Evolutionary conservation across 2,888 invertebrate genomes (phyloP), one percentile per base, ranked within the genome.

Genomic region (Apamea crenata): DNA sequence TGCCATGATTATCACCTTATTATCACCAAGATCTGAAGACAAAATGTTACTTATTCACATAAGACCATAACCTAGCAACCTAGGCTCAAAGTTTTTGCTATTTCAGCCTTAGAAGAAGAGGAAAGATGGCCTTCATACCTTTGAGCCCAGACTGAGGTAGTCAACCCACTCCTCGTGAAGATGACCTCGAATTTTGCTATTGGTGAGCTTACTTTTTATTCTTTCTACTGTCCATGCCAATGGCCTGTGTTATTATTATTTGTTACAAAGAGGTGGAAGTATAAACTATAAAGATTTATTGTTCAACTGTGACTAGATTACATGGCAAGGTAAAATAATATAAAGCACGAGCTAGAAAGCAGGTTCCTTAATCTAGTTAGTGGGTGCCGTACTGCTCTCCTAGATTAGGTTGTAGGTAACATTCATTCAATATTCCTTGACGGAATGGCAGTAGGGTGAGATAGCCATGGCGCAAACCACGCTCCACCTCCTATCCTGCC

Each of bases 81-180:
- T 14, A 71, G 65, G 74, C 67, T 83, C 8, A 66, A 67, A 50
- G 44, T 83, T 36, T 67, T 74, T 74, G 80, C 63, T 25, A 83
- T 97, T 97, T 90, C 94, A 98, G 98, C 98, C 98, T 87, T 98
- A 98, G 98, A 99, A 98, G 98, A 98, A 98, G 97, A 81, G 98
- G 98, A 86, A 99, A 99, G 97, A 99, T 99, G 92, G 99, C 99
- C 89, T 99, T 99, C 91, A 98, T 99, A 76, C 99, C 99, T 88
- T 97, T 99, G 94, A 99, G 92, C 98, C 98, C 63, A 99, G 99
- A 96, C n/a, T n/a, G 99, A 99, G 97, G 98, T 98, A 87, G 98
- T 98, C 1, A 99, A 99, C 95, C 99, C 99, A 86, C 98, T 99
- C 78, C 99, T 99, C 95, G 99, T 99, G 96, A 99, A 99, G 97